A percentile compares a stretch with the other conserved stretches of the same genome.
phyloP scores from a whole-genome alignment of 2,888 invertebrate genomes.

The Sepioteuthis lessoniana region DNA sequence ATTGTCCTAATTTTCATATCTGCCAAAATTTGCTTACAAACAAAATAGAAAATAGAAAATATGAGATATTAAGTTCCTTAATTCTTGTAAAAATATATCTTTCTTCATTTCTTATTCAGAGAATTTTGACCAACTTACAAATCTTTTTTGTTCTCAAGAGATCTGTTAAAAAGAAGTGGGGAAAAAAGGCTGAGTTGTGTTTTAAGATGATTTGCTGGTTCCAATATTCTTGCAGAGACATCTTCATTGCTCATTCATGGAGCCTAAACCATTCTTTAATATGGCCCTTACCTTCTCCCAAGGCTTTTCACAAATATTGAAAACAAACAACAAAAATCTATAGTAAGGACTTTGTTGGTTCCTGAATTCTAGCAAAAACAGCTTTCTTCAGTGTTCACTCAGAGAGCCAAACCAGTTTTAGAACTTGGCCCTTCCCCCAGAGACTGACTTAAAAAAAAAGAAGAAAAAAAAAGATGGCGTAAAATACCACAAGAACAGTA shows the following conservation, averaged over 20 bases:
- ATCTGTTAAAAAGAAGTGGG: too few relatives aligned
- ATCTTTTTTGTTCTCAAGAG: too few relatives aligned
- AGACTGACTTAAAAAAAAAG: background rate
- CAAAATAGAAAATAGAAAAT: too few relatives aligned
- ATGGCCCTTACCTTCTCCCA: background rate
- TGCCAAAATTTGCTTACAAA: too few relatives aligned
- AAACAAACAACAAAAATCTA: background rate
- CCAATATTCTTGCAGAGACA: background rate
- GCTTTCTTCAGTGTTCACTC: background rate
- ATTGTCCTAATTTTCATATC: too few relatives aligned
- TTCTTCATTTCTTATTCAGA: too few relatives aligned
- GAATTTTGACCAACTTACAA: too few relatives aligned
- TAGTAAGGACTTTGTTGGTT: background rate
- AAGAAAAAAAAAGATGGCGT: background rate
- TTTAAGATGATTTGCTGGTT: background rate
- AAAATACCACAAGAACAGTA: background rate
- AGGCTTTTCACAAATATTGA: background rate
- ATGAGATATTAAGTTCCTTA: too few relatives aligned
- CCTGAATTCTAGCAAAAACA: constrained; percentile 20
- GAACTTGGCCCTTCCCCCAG: background rate
- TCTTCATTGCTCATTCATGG: background rate
- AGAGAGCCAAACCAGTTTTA: background rate
- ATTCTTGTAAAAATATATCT: too few relatives aligned
- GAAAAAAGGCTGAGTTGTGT: too few relatives aligned
- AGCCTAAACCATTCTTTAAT: background rate